Base-by-base conservation (phyloP, 2,888 invertebrate species). In the Cephalotes varians region DNA sequence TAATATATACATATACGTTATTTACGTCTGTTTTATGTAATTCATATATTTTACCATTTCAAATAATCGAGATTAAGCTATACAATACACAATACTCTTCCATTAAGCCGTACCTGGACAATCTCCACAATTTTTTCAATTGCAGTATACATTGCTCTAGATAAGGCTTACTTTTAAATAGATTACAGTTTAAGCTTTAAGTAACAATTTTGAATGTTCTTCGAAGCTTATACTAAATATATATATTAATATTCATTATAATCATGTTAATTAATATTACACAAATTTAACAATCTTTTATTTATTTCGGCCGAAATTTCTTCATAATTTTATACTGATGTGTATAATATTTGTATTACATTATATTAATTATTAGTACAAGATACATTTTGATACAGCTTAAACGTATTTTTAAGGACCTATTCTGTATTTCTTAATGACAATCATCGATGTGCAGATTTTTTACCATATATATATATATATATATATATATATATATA, bases 101-200 rank as follows among this genome's bases (percentile, higher is more conserved):
- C 49, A 49, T 47, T 25, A 74, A 62, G 34, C 15, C 15, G 58
- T 47, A 44, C 47, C 31, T 60, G 60, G 31, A 73, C 6, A 47
- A 74, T 49, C 34, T 62, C 15, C 60, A 74, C 4, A 34, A 49
- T 74, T 74, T 34, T 62, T 74, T 25, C 10, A 49, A 44, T 65
- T 34, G 28, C 5, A 73, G 12, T 5, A 28, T 28, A 44, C 47
- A 80, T 79, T 65, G 12, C 9, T 49, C 47, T n/a, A n/a, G 28
- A 49, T 6, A 31, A 18, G 58, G 47, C 21, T 49, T 2, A 28
- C 25, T 69, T 37, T 49, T 54, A 62, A 56, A 15, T 67, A 72
- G 54, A 65, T 76, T 87, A 69, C 79, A 65, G 76, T 72, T 87
- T 81, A 65, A 65, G 10, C 21, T 62, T 65, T 18, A 54, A 54